Base-by-base conservation (phyloP, 2,113 vertebrate species). In the Ptyas mucosa region DNA sequence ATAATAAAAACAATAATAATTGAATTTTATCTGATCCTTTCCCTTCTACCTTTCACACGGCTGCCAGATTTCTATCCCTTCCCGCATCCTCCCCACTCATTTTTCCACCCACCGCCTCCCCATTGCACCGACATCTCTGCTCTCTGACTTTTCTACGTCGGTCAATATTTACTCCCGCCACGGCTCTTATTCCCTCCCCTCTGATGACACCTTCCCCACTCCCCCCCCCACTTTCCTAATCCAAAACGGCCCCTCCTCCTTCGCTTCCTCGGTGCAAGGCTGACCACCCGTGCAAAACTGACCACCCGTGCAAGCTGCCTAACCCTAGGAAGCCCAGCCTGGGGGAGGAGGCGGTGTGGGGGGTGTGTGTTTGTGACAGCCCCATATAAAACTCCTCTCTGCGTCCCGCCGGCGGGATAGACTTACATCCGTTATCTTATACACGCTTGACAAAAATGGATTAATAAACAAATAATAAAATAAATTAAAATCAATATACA, bases 111-210 rank as follows among this genome's bases (percentile, higher is more conserved):
- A 46, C 24, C 18, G 12, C 0, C 23, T 21, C 3, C 61, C 11
- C 29, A n/a, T 69, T 6, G 0, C 1, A 55, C 55, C 14, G 5
- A 9, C n/a, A 1, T 5, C 0, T 23, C 39, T 0, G 39, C 29
- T 21, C 29, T 34, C 12, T 29, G 5, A n/a, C 29, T 4, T 15
- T n/a, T 34, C 64, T 34, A 69, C 12, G 29, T 64, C n/a, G 1
- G 15, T 61, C 49, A 64, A 64, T 49, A 49, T 64, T 14, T n/a
- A 18, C 7, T 51, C 43, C 15, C 18, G 39, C 10, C 43, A 89
- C 1, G n/a, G 69, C 69, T 81, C 64, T 75, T 75, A 8, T n/a
- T 20, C 51, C 87, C 51, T 5, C 87, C 52, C 52, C n/a, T 34
- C 52, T 29, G 15, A 49, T 29, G 85, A 24, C 85, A 87, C 49